Evolutionary conservation across 2,888 invertebrate species (phyloP).

Genomic region (Creontiades dilutus): DNA sequence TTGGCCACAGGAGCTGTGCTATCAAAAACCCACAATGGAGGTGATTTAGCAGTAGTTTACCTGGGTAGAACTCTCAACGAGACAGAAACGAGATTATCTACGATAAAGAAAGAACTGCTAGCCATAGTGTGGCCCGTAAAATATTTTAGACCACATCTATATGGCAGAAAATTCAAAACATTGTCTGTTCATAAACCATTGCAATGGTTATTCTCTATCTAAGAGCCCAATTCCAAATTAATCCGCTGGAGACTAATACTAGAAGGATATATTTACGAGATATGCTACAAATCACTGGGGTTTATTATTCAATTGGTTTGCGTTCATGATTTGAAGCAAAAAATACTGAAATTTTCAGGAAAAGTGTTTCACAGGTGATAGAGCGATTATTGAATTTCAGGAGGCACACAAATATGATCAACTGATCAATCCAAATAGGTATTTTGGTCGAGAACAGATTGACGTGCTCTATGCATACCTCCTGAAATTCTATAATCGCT

Average conservation of each 20-base stretch:
- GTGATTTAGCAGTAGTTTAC: background rate
- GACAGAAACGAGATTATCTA: background rate
- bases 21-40: background rate
- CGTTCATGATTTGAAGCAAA: too few species aligned
- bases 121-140: background rate
- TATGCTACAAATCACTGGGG: too few species aligned
- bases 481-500: too few species aligned
- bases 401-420: too few species aligned
- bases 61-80: background rate
- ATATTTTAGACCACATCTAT: background rate
- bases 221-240: background rate
- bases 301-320: too few species aligned
- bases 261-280: too few species aligned
- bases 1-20: background rate
- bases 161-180: background rate
- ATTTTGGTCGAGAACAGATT: too few species aligned
- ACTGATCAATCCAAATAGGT: too few species aligned
- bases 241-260: background rate
- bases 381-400: too few species aligned
- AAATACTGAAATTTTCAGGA: too few species aligned
- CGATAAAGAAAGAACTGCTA: background rate
- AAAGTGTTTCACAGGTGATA: too few species aligned
- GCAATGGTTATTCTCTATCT: background rate
- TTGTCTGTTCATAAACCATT: background rate
- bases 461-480: too few species aligned